Evolutionary conservation across 2,113 vertebrate genomes (phyloP).

Genomic region (Callipepla californica): DNA sequence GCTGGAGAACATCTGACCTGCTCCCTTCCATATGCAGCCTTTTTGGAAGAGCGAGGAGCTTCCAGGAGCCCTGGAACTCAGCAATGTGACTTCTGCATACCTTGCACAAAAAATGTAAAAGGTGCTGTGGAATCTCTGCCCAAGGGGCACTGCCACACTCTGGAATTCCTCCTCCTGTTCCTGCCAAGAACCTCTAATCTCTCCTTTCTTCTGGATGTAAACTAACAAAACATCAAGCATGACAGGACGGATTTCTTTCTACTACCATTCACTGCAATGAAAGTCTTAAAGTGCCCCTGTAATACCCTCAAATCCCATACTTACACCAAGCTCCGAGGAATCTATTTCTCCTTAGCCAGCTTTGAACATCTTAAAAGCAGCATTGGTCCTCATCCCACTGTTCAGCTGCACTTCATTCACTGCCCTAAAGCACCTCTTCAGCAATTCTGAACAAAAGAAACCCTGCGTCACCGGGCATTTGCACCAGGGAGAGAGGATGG

Average conservation of each 20-base stretch:
- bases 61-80: not conserved
- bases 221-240: not conserved
- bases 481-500: not conserved
- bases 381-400: not conserved
- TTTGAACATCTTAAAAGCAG: not conserved
- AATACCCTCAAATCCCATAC: not conserved
- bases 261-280: not conserved
- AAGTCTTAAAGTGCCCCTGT: not conserved
- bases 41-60: not conserved
- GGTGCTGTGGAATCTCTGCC: not conserved
- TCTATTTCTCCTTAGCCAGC: not conserved
- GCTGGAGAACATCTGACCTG: not conserved
- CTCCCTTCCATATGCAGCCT: not conserved
- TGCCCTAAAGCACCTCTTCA: not conserved
- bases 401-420: not conserved
- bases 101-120: not conserved
- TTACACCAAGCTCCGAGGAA: not conserved
- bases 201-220: not conserved
- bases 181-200: not conserved
- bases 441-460: not conserved
- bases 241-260: not conserved
- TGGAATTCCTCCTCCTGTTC: not conserved
- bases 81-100: not conserved
- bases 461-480: not conserved
- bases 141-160: not conserved